Conservation (phyloP, 92 coral and sea anemone species). For the Meandrina meandrites region DNA sequence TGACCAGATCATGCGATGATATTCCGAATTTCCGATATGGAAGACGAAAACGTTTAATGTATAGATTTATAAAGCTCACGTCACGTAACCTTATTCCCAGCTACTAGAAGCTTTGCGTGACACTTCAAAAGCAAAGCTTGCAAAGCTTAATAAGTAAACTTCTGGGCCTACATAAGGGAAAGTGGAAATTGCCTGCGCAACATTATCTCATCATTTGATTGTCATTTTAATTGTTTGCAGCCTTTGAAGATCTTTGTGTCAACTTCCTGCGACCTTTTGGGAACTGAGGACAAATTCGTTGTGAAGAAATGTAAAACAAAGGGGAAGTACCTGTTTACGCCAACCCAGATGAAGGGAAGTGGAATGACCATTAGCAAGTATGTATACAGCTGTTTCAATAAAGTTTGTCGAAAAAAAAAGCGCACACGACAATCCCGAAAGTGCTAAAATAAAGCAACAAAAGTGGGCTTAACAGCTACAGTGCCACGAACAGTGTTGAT, state of each 20-base stretch:
- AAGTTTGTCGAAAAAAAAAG: too few species aligned
- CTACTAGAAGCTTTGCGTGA: neutral
- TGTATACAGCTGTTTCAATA: neutral
- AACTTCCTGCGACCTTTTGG: constrained; percentile 21
- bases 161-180: too few species aligned
- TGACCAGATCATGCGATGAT: too few species aligned
- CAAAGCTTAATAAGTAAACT: too few species aligned
- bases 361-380: constrained; percentile 21
- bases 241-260: constrained; percentile 24
- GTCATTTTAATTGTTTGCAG: neutral
- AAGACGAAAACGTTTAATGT: neutral
- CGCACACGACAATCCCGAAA: too few species aligned
- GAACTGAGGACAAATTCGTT: constrained; percentile 23
- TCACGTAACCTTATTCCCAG: neutral
- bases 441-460: too few species aligned
- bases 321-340: constrained; percentile 30
- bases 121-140: neutral
- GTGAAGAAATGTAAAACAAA: constrained; percentile 12
- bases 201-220: neutral
- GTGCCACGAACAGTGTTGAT: too few species aligned
- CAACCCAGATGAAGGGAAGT: constrained; percentile 32
- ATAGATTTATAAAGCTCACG: neutral
- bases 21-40: neutral
- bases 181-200: too few species aligned
- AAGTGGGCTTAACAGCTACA: too few species aligned